Base-by-base conservation (phyloP, 1,140 invertebrate species). In the Leptestheria dahalacensis region DNA sequence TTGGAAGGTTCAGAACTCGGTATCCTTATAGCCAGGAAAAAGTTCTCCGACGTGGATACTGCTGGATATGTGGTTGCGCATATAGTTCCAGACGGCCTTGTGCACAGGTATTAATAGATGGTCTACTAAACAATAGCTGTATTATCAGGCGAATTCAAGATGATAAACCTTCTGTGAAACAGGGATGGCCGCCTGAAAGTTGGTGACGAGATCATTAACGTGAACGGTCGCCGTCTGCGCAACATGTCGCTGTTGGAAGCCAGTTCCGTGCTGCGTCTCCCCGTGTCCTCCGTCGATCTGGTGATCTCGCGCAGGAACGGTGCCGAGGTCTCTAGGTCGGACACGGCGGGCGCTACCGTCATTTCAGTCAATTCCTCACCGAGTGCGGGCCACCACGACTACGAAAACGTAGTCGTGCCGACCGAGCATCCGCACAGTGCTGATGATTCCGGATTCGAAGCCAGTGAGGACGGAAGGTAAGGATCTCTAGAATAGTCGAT, bases 221-320 rank as follows among this genome's bases (percentile, higher is more conserved):
- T 86, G 6, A 82, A 80, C 63, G 82, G 82, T 0, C 74, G 75
- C 41, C 73, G 79, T 48, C 64, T 85, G 46, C 74, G 79, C 20
- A 80, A 82, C 0, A 70, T 84, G 62, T 73, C 73, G 15, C 70
- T 80, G 11, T 64, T 70, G 3, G 81, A 85, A 62, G 83, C 82
- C 1, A 74, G 77, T 21, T 74, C 75, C 50, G 72, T 78, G 18
- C 72, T 91, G 10, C 66, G 71, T 50, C 69, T 67, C 21, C 73
- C 79, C 1, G 75, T 82, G 15, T 75, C 77, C n/a, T 78, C 85
- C 60, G 82, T 89, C 23, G 83, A 88, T 65, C 80, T 89, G 48
- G 79, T 88, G 9, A 78, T 86, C 25, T n/a, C n/a, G n/a, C n/a
- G n/a, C n/a, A n/a, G n/a, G n/a, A n/a, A n/a, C n/a, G n/a, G n/a